A percentile compares a stretch with the other conserved stretches of the same genome.
Evolutionary conservation across 1,140 invertebrate genomes (phyloP).

Genomic region (Drosophila nebulosa): DNA sequence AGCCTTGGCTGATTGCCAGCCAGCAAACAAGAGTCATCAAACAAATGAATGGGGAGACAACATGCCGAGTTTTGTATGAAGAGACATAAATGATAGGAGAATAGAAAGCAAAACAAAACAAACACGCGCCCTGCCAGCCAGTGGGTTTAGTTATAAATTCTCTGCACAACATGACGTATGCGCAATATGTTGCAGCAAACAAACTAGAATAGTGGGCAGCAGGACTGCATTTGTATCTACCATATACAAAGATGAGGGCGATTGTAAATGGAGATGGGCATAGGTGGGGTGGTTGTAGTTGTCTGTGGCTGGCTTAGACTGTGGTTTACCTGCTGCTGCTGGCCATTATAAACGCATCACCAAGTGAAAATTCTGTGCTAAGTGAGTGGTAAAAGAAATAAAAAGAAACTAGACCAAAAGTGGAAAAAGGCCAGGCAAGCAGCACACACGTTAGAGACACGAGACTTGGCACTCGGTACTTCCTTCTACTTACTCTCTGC

Average conservation of each 20-base stretch:
- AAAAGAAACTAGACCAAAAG: not conserved
- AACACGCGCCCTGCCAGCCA: conserved; percentile 16
- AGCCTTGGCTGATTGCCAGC: conserved; percentile 62
- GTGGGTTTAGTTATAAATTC: not conserved
- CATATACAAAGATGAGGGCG: not conserved
- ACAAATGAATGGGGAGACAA: conserved; percentile 35
- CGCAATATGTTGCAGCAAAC: not conserved
- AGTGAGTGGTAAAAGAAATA: conserved; percentile 25
- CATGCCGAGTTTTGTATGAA: conserved; percentile 26
- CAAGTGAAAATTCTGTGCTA: conserved; percentile 27
- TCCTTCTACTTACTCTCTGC: not conserved
- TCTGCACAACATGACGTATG: conserved; percentile 6
- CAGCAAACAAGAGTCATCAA: conserved; percentile 48
- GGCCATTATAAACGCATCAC: conserved; percentile 34
- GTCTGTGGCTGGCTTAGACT: conserved; percentile 7
- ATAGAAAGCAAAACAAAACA: conserved; percentile 26
- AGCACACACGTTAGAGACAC: not conserved
- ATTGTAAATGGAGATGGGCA: not conserved
- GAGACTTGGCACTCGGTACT: conserved; percentile 5
- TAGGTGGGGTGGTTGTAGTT: not conserved
- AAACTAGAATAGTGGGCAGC: not conserved
- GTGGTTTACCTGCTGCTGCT: conserved; percentile 23
- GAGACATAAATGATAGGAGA: conserved; percentile 19
- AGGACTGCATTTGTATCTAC: not conserved
- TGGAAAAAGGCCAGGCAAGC: not conserved